These are phyloP conservation scores for Eurytoma adleriae DNA, from an alignment of 2,888 invertebrate species.

Conservation along the genomic window DNA sequence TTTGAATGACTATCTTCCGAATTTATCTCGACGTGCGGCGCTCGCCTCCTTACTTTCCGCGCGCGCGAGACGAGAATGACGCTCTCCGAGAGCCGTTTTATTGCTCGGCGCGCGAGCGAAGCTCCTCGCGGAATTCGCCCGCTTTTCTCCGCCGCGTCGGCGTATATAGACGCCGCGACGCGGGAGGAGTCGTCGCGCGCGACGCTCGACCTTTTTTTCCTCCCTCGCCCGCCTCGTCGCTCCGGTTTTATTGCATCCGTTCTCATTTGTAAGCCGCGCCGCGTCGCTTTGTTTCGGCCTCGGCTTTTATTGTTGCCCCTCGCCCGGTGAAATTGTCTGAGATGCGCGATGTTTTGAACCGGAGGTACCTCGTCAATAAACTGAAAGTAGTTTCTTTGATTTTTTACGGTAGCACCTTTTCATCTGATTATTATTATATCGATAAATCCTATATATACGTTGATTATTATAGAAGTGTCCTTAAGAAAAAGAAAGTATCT, in stretches of 20 bases:
- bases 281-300: slow-evolving; percentile 47
- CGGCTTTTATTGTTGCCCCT: slow-evolving; percentile 38
- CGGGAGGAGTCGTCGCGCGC: too few relatives aligned
- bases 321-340: not conserved
- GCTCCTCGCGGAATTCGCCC: not conserved
- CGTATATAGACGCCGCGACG: not conserved
- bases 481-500: too few relatives aligned
- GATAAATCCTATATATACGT: too few relatives aligned
- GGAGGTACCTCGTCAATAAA: too few relatives aligned
- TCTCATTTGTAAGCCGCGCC: slow-evolving; percentile 52
- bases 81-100: slow-evolving; percentile 36
- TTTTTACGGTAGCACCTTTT: too few relatives aligned
- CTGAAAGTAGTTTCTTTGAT: too few relatives aligned
- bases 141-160: not conserved
- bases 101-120: slow-evolving; percentile 13
- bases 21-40: slow-evolving; percentile 48
- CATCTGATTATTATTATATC: too few relatives aligned
- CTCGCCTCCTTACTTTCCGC: not conserved
- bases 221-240: slow-evolving; percentile 18
- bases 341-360: not conserved
- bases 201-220: not conserved
- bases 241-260: slow-evolving; percentile 54
- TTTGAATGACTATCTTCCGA: slow-evolving; percentile 74
- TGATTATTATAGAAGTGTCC: too few relatives aligned
- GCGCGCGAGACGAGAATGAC: slow-evolving; percentile 27